Evolutionary conservation across 2,888 invertebrate species (phyloP), one percentile per base, ranked within the genome.

Genomic region (Noctua pronuba): DNA sequence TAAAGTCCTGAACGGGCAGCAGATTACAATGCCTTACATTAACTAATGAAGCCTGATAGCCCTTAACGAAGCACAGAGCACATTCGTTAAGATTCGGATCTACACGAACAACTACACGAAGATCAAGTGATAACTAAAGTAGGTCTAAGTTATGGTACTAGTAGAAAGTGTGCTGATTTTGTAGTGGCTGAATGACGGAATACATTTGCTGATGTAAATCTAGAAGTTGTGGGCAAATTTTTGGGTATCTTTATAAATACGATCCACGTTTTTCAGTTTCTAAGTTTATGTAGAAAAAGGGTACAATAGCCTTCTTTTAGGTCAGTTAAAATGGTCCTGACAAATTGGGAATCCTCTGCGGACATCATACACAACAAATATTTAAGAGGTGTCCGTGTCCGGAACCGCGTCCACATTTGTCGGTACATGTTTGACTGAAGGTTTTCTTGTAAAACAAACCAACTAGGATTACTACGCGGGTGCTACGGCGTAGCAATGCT

Each of bases 31-130:
- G 72, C 72, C 69, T 68, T 52, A 41, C 88, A 83, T 86, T 86
- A 84, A 75, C 88, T 88, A 86, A 86, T 86, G 86, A 80, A 74
- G 38, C 79, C 64, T 66, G 88, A 86, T 83, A 88, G 77, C 80
- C 58, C 73, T 82, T 77, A 74, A 74, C 73, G 62, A 75, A 79
- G 75, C 49, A 72, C 79, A 49, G 60, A 71, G 58, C 73, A n/a
- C 77, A 80, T 84, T 86, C 73, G 72, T 74, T 77, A 77, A 73
- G 87, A 86, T 88, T 70, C 46, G 21, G 41, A 85, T 86, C 87
- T 86, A 83, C 88, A 83, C 65, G 74, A 76, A 62, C 55, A 62
- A 28, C 65, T 52, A 68, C 67, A 74, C 55, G 58, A 49, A 83
- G 74, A 84, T 86, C 10, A 18, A 7, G 0, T 75, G 87, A 86